Evolutionary conservation across 2,888 invertebrate species (phyloP).

Genomic region (Hemicrepidius hirtus): DNA sequence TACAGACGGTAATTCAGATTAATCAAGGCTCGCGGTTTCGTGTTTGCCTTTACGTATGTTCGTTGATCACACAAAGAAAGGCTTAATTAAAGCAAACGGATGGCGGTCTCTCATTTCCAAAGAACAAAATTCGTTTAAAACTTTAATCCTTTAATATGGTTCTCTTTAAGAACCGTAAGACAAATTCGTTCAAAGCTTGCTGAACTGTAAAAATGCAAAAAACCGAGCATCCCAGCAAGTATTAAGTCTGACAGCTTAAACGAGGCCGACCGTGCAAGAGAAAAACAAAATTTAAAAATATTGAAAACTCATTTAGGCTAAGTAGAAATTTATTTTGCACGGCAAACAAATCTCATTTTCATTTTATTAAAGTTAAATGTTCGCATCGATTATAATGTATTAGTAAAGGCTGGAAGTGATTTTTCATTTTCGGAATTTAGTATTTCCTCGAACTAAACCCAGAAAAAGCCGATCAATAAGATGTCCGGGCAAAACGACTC

Average conservation of each 20-base stretch:
- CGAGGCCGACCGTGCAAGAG: not conserved
- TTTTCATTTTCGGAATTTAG: conserved; percentile 19
- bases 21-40: not conserved
- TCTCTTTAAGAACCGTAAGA: conserved; percentile 5
- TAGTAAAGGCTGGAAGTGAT: conserved; percentile 13
- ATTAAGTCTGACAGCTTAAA: conserved; percentile 21
- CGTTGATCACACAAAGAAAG: too few species aligned
- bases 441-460: conserved; percentile 10
- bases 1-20: not conserved
- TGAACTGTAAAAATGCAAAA: conserved; percentile 19
- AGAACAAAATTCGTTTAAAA: conserved; percentile 1
- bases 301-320: conserved; percentile 24
- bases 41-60: conserved; percentile 10
- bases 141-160: conserved; percentile 14
- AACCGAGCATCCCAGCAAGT: conserved; percentile 22
- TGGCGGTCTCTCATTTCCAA: not conserved
- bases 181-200: conserved; percentile 19
- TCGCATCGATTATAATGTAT: conserved; percentile 22
- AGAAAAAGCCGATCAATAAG: conserved; percentile 24
- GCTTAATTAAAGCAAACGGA: not conserved
- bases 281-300: conserved; percentile 31
- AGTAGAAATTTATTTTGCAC: conserved; percentile 27
- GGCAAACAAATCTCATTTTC: conserved; percentile 26
- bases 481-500: conserved; percentile 7
- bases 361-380: conserved; percentile 29